A percentile compares a stretch with the other conserved stretches of the same genome.
Conservation (phyloP, 1,140 invertebrate species). For the Sycophaga agraensis region DNA sequence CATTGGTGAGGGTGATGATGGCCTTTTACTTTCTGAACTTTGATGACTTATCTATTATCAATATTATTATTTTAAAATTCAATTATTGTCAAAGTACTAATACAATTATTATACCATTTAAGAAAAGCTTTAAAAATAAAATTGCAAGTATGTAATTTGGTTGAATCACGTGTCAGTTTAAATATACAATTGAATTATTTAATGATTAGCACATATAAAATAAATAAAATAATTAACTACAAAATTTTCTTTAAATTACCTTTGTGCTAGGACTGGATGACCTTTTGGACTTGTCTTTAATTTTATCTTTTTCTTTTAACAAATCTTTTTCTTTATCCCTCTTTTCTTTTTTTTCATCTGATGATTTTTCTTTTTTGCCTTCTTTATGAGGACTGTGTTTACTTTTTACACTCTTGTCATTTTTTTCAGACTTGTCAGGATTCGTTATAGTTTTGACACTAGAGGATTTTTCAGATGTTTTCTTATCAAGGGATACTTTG, state of each 20-base stretch:
- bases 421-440: constrained; percentile 61
- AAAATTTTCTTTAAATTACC: constrained; percentile 7
- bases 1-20: constrained; percentile 37
- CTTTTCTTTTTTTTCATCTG: constrained; percentile 64
- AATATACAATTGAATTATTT: no score
- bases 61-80: not conserved
- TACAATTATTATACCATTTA: not conserved
- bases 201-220: no score
- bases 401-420: constrained; percentile 64
- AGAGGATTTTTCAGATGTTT: constrained; percentile 39
- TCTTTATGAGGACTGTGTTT: constrained; percentile 62
- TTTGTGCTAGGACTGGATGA: constrained; percentile 60
- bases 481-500: constrained; percentile 62
- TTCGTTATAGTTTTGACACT: constrained; percentile 49
- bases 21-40: constrained; percentile 43
- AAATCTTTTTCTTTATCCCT: constrained; percentile 67
- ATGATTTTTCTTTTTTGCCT: constrained; percentile 59
- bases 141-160: not conserved
- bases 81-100: not conserved
- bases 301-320: constrained; percentile 63
- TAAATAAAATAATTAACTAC: not conserved
- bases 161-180: no score
- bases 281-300: constrained; percentile 67
- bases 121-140: not conserved
- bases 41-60: constrained; percentile 33